Conservation (phyloP, 2,888 invertebrate genomes). For the Nomada hirtipes region DNA sequence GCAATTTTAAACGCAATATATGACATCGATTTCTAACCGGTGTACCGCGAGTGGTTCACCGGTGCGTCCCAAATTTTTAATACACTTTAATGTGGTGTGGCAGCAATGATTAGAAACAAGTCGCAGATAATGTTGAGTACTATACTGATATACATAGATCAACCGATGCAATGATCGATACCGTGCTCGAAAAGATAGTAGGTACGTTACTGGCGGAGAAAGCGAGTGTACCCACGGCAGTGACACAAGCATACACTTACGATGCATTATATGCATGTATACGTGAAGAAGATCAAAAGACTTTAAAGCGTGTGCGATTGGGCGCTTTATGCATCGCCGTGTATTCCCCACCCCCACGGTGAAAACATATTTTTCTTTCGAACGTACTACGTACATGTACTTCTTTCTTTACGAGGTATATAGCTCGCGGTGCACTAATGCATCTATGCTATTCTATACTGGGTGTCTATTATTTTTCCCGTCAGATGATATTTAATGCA, state of each 20-base stretch:
- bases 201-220: slow-evolving; percentile 65
- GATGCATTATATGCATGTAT: slow-evolving; percentile 46
- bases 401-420: slow-evolving; percentile 27
- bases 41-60: no score
- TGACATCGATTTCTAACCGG: no score
- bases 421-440: slow-evolving; percentile 16
- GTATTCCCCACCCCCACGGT: slow-evolving; percentile 40
- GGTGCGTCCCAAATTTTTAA: no score
- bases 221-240: slow-evolving; percentile 58
- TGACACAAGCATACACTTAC: slow-evolving; percentile 57
- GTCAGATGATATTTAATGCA: no score
- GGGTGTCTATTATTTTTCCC: neutral
- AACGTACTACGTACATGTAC: neutral
- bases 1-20: no score
- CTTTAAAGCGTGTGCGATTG: slow-evolving; percentile 60
- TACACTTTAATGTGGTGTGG: no score
- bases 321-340: slow-evolving; percentile 61
- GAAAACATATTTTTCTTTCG: slow-evolving; percentile 53
- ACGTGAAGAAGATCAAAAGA: slow-evolving; percentile 57
- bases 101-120: no score
- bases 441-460: slow-evolving; percentile 5
- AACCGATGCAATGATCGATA: neutral
- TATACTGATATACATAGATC: no score
- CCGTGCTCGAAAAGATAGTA: neutral
- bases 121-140: no score